Evolutionary conservation across 2,113 vertebrate genomes (phyloP).

Genomic region (Natator depressus): DNA sequence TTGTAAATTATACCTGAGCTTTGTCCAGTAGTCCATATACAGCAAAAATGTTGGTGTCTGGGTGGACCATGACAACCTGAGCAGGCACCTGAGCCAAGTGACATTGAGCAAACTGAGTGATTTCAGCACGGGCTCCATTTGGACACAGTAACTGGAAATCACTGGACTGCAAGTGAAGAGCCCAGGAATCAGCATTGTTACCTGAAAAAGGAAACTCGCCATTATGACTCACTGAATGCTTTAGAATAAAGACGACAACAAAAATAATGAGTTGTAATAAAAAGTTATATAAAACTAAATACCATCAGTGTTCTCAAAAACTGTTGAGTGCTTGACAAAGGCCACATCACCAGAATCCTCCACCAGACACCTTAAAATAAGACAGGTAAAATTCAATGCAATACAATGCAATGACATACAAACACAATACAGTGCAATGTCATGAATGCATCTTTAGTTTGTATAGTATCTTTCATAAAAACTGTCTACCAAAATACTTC

Average conservation of each 20-base stretch:
- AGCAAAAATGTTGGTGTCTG: constrained; percentile 82
- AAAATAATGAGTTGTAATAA: background rate
- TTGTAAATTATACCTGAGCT: constrained; percentile 85
- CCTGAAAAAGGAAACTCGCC: constrained; percentile 73
- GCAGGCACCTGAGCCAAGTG: constrained; percentile 90
- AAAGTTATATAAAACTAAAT: background rate
- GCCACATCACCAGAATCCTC: constrained; percentile 88
- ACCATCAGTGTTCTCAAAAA: constrained; percentile 94
- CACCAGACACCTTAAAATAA: constrained; percentile 85
- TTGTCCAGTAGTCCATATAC: constrained; percentile 90
- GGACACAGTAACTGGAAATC: constrained; percentile 93
- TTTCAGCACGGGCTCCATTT: constrained; percentile 87
- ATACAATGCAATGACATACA: background rate
- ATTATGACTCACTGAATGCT: background rate
- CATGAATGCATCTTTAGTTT: background rate
- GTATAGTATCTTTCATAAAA: background rate
- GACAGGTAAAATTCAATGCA: background rate
- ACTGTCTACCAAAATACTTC: background rate
- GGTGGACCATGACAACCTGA: constrained; percentile 91
- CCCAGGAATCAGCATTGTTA: constrained; percentile 84
- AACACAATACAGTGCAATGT: background rate
- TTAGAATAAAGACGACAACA: background rate
- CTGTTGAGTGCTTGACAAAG: constrained; percentile 92
- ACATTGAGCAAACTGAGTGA: constrained; percentile 85
- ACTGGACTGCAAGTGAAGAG: constrained; percentile 73